These are phyloP conservation scores for Hirtodrosophila histrioides DNA, from an alignment of 2,888 invertebrate genomes.

Conservation along the genomic window DNA sequence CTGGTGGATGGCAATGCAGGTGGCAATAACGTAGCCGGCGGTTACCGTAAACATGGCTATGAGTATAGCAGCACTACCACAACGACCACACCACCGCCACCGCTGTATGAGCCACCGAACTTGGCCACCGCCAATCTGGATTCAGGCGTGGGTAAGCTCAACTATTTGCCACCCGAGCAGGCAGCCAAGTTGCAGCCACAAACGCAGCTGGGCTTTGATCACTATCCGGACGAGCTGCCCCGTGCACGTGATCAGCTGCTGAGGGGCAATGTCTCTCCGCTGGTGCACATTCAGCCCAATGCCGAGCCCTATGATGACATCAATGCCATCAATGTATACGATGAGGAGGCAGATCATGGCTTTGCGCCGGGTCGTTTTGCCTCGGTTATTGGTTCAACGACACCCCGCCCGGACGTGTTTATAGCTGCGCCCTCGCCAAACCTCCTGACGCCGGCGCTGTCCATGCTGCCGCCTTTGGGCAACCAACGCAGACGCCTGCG, in stretches of 20 bases:
- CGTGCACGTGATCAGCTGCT: conserved; percentile 52
- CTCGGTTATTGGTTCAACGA: conserved; percentile 44
- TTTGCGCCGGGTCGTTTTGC: conserved; percentile 61
- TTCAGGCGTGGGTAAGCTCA: conserved; percentile 69
- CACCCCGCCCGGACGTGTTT: conserved; percentile 44
- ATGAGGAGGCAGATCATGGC: conserved; percentile 65
- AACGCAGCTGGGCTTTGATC: conserved; percentile 82
- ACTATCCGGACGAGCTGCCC: conserved; percentile 82
- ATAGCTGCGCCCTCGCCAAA: conserved; percentile 30
- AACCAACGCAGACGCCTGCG: conserved; percentile 56
- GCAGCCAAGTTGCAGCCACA: conserved; percentile 83
- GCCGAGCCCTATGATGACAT: conserved; percentile 73
- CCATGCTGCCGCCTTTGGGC: conserved; percentile 79
- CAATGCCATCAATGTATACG: conserved; percentile 64
- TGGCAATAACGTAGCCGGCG: conserved; percentile 70
- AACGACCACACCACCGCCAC: conserved; percentile 61
- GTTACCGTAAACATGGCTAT: conserved; percentile 52
- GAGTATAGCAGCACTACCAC: conserved; percentile 62
- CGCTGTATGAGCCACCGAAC: conserved; percentile 39
- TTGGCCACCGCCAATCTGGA: conserved; percentile 51
- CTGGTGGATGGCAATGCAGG: conserved; percentile 84
- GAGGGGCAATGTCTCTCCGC: conserved; percentile 41
- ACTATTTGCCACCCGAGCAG: conserved; percentile 81
- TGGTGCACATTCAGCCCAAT: conserved; percentile 78
- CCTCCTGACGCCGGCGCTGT: conserved; percentile 44